Conservation (phyloP, 1,140 invertebrate genomes). For the Euwallacea similis region DNA sequence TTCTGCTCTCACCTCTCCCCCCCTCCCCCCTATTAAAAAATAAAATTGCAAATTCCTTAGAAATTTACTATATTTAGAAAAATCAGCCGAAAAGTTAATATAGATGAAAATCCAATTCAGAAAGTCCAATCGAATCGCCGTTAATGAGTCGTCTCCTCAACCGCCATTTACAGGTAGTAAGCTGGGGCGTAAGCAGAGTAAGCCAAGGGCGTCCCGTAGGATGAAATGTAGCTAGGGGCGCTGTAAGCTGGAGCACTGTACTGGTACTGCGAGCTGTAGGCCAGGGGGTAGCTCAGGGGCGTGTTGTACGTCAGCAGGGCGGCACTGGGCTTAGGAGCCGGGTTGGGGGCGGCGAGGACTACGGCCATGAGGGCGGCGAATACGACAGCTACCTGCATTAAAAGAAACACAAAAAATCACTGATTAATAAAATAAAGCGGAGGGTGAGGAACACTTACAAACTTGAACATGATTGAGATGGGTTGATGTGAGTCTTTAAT, state of each 20-base stretch:
- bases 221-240: background rate
- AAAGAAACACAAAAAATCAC: background rate
- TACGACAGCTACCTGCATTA: conserved; percentile 19
- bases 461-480: conserved; percentile 6
- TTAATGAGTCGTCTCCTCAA: background rate
- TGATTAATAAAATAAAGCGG: background rate
- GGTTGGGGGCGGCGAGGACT: conserved; percentile 6
- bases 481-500: background rate
- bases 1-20: no score
- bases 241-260: conserved; percentile 16
- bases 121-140: conserved; percentile 7
- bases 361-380: conserved; percentile 22
- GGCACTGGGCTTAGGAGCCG: background rate
- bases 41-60: background rate
- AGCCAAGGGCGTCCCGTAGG: background rate
- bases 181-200: background rate
- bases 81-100: background rate
- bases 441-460: conserved; percentile 6
- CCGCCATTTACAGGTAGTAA: background rate
- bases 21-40: no score
- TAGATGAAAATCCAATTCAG: background rate
- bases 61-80: conserved; percentile 5
- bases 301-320: background rate
- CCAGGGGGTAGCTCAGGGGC: conserved; percentile 4
- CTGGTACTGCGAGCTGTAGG: conserved; percentile 15